Base-by-base conservation (phyloP, 2,113 vertebrate species). In the Clupea harengus region DNA sequence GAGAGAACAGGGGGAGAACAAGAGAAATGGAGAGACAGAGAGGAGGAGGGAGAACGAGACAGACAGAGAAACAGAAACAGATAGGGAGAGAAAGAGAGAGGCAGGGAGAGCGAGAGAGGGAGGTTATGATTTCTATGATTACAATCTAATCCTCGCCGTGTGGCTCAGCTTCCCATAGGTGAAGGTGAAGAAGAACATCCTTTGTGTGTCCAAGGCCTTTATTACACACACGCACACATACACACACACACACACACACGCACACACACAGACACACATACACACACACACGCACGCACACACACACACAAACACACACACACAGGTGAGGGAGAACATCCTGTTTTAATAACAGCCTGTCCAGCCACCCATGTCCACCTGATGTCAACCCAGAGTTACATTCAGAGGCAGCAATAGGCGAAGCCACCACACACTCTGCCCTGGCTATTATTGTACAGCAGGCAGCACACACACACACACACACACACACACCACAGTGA, bases 231-330 rank as follows among this genome's bases (percentile, higher is more conserved):
- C 81, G 67, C 39, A 44, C 22, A 81, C 25, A 52, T 72, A 54
- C 9, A 82, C 22, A 82, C 83, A 81, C 87, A 83, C 9, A n/a
- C 22, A 82, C 60, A 18, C 44, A 28, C 39, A 28, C 46, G 13
- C 22, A 18, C 45, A 78, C n/a, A 49, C n/a, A 50, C 83, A 39
- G 1, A 25, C 45, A 25, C 22, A 50, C 64, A 78, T 45, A 49
- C 81, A 84, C n/a, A 75, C 13, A 78, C 83, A 47, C 45, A 39
- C n/a, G 11, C 72, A n/a, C 84, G 18, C 82, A 20, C 17, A 8
- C 81, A 8, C 82, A 39, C 50, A 20, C 64, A 32, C n/a, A 32
- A 15, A n/a, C 57, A 64, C 20, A 64, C 57, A 64, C 20, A 64
- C 57, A 64, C 4, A n/a, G 2, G 6, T 64, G 57, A 64, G 9